These are phyloP conservation scores for Istiophorus platypterus DNA, from an alignment of 2,113 vertebrate species.

Conservation along the genomic window DNA sequence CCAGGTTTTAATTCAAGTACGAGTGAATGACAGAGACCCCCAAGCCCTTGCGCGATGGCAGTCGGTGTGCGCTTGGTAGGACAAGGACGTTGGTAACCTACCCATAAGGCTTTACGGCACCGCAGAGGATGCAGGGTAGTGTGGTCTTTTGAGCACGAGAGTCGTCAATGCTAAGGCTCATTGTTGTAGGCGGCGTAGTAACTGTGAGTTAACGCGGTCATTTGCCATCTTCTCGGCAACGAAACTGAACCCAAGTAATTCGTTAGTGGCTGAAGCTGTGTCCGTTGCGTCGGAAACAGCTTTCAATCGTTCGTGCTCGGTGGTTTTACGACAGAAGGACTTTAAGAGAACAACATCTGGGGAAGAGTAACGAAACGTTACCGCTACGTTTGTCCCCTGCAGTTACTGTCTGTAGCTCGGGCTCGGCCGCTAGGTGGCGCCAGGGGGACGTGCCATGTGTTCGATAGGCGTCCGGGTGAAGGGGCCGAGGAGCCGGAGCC, in stretches of 20 bases:
- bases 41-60: slow-evolving; percentile 57
- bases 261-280: too few relatives aligned
- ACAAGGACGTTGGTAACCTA: slow-evolving; percentile 80
- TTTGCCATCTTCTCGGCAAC: not conserved
- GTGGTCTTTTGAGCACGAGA: slow-evolving; percentile 53
- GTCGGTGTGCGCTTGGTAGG: slow-evolving; percentile 67
- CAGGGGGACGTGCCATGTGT: not conserved
- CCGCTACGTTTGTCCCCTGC: too few relatives aligned
- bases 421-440: slow-evolving; percentile 67
- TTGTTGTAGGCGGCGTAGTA: not conserved
- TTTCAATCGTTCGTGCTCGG: not conserved
- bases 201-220: too few relatives aligned
- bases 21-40: slow-evolving; percentile 60
- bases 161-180: not conserved
- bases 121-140: slow-evolving; percentile 64
- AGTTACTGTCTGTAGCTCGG: too few relatives aligned
- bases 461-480: rapidly evolving
- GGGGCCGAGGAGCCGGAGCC: rapidly evolving
- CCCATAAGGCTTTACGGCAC: slow-evolving; percentile 68
- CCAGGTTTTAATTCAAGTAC: slow-evolving; percentile 15
- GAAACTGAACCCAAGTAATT: not conserved
- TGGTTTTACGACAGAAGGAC: not conserved
- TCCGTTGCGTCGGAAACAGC: not conserved
- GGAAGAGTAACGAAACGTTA: not conserved
- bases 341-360: not conserved